Evolutionary conservation across 2,113 vertebrate species (phyloP).

Genomic region (Labrus mixtus): DNA sequence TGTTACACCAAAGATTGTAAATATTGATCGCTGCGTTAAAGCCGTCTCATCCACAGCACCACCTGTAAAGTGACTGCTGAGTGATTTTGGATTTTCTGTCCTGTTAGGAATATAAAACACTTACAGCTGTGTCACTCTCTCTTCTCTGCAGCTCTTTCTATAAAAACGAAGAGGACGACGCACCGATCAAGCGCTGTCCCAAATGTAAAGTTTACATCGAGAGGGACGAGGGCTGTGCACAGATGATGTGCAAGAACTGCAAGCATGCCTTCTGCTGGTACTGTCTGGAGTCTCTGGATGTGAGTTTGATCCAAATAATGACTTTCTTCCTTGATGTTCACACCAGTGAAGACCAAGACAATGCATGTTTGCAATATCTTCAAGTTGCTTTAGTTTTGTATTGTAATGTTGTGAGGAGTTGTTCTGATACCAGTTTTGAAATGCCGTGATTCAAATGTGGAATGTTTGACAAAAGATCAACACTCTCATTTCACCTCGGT

Average conservation of each 20-base stretch:
- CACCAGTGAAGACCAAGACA: neutral
- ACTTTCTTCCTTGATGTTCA: neutral
- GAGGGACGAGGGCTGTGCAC: constrained; percentile 96
- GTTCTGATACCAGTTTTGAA: neutral
- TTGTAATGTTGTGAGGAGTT: neutral
- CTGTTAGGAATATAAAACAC: neutral
- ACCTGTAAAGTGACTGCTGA: constrained; percentile 3
- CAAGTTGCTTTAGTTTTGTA: neutral
- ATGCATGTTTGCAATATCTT: neutral
- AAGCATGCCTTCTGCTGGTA: constrained; percentile 99
- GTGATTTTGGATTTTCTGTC: constrained; percentile 9
- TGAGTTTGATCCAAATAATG: constrained; percentile 82
- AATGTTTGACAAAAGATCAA: neutral
- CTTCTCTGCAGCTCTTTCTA: constrained; percentile 86
- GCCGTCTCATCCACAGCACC: constrained; percentile 5
- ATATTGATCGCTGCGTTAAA: constrained; percentile 41
- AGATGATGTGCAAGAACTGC: constrained; percentile 99
- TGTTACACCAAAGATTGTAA: constrained; percentile 1
- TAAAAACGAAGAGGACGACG: constrained; percentile 92
- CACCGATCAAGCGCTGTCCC: constrained; percentile 98
- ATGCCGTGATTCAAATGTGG: neutral
- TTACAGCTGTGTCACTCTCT: neutral
- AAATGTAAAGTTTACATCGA: constrained; percentile 99
- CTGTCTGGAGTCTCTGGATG: constrained; percentile 97
- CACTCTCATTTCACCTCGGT: no score